These are phyloP conservation scores for Arrhopalites spinosus DNA, from an alignment of 2,888 invertebrate species.

Conservation along the genomic window DNA sequence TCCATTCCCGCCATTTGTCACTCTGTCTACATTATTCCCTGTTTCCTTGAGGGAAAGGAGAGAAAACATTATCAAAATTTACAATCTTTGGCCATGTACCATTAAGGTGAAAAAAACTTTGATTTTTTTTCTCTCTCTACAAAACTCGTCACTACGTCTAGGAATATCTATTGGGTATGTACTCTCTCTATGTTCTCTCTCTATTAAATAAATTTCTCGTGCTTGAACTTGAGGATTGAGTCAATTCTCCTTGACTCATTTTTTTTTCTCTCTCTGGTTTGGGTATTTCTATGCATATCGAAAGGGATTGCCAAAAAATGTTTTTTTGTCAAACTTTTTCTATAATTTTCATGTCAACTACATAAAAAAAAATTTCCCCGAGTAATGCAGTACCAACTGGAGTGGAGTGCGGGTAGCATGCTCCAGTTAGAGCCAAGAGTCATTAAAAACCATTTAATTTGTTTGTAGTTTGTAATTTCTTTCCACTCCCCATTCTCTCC, in stretches of 20 bases:
- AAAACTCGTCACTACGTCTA: too few relatives aligned
- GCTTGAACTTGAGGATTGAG: neutral
- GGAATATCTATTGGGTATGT: neutral
- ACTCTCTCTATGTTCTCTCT: neutral
- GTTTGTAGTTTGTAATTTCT: neutral
- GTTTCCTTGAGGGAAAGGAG: neutral
- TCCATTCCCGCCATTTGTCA: neutral
- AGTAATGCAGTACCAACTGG: neutral
- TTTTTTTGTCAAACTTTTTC: neutral
- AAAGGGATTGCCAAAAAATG: constrained; percentile 1
- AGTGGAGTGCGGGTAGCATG: too few relatives aligned
- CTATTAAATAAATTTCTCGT: neutral
- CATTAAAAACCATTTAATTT: neutral
- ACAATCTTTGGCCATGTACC: neutral
- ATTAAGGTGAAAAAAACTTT: neutral
- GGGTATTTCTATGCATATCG: neutral
- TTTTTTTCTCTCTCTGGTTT: neutral
- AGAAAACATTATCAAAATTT: neutral
- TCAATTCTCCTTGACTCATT: constrained; percentile 10
- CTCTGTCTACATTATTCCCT: neutral
- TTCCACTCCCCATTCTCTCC: neutral
- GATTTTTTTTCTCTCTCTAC: neutral
- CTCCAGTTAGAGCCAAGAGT: neutral
- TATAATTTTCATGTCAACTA: neutral
- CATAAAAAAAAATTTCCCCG: neutral